Evolutionary conservation across 2,888 invertebrate species (phyloP).

Genomic region (Idaea straminata): DNA sequence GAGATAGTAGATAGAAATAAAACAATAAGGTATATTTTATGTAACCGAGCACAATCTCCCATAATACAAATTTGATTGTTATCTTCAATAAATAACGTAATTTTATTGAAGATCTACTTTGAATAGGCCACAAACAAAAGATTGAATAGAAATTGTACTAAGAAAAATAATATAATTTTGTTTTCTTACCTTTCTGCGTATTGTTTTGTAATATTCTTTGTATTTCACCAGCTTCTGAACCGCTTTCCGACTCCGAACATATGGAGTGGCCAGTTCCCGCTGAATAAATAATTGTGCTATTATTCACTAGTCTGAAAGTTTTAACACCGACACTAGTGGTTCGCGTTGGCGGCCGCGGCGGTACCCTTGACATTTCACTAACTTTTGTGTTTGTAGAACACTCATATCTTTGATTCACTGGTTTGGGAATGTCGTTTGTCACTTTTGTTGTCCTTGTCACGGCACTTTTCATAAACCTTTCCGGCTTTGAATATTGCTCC

Average conservation of each 20-base stretch:
- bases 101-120: not conserved
- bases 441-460: conserved; percentile 29
- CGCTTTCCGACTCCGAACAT: conserved; percentile 84
- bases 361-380: conserved; percentile 36
- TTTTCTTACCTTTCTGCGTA: conserved; percentile 42
- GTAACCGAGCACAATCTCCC: not conserved
- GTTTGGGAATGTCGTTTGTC: conserved; percentile 27
- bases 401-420: conserved; percentile 27
- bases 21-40: not conserved
- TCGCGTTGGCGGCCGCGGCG: conserved; percentile 61
- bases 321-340: conserved; percentile 58
- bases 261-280: conserved; percentile 40
- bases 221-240: conserved; percentile 86
- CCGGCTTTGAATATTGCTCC: conserved; percentile 35
- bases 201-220: conserved; percentile 80
- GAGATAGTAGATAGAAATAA: not conserved
- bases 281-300: conserved; percentile 37
- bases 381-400: conserved; percentile 28
- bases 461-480: conserved; percentile 25
- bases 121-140: not conserved
- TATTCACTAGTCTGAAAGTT: conserved; percentile 36
- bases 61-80: conserved; percentile 6
- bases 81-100: conserved; percentile 9
- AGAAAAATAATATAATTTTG: conserved; percentile 13
- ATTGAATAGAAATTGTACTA: not conserved